Conservation (phyloP, 2,113 vertebrate species). For the Delphinus delphis region DNA sequence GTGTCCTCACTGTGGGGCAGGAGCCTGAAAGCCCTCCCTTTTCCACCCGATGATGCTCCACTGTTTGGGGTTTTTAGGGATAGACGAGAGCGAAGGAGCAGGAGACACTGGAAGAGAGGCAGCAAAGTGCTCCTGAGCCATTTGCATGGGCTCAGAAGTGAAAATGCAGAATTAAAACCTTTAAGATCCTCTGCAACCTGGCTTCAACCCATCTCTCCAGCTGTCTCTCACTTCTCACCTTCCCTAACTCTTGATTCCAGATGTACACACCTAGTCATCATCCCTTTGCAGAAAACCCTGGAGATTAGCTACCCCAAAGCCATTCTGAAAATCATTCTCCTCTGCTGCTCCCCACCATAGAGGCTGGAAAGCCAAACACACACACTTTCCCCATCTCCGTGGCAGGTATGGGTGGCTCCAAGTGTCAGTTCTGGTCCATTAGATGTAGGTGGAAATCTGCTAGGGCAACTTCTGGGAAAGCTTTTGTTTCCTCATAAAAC, state of each 20-base stretch:
- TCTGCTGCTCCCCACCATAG: neutral
- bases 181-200: neutral
- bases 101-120: neutral
- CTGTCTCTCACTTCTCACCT: neutral
- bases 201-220: neutral
- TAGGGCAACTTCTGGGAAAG: neutral
- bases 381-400: neutral
- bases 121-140: too few species aligned
- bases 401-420: neutral
- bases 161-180: neutral
- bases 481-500: neutral
- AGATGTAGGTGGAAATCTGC: neutral
- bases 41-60: neutral
- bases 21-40: neutral
- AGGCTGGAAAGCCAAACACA: neutral
- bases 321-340: neutral
- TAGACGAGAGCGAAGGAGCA: neutral
- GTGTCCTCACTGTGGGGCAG: neutral
- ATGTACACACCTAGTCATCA: neutral
- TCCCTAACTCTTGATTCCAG: neutral
- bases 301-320: neutral
- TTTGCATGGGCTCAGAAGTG: neutral
- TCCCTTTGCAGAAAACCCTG: neutral
- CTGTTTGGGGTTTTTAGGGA: neutral
- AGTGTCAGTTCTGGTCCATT: neutral